Percentiles rank a stretch among this genome's conserved stretches.
Conservation (phyloP, 2,113 vertebrate species). For the Anarrhichthys ocellatus region DNA sequence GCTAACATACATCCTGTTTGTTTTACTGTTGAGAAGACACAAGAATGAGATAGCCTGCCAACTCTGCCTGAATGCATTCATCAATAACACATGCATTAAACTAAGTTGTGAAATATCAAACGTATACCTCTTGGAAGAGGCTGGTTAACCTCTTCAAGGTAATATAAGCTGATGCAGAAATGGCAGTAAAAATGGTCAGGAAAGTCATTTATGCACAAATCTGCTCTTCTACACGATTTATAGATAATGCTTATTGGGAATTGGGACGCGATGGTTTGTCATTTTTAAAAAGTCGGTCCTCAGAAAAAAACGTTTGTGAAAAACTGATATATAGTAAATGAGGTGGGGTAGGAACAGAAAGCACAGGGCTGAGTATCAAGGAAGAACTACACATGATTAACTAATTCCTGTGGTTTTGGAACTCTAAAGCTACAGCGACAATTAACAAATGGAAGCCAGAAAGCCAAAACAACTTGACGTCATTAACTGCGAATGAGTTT, state of each 20-base stretch:
- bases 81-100: background rate
- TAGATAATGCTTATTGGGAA: no score
- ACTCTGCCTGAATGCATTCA: background rate
- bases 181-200: background rate
- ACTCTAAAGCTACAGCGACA: background rate
- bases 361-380: background rate
- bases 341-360: no score
- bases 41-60: no score
- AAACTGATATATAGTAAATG: no score
- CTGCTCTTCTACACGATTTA: no score
- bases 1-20: background rate
- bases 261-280: no score
- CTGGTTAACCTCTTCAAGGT: background rate
- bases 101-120: background rate
- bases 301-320: no score
- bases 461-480: background rate
- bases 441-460: background rate
- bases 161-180: background rate
- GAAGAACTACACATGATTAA: background rate
- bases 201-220: no score
- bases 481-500: conserved; percentile 29
- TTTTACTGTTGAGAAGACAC: no score
- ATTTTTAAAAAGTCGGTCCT: no score
- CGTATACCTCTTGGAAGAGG: background rate
- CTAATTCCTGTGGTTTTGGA: background rate